phyloP scores from a whole-genome alignment of 2,888 invertebrate species.

The Clunio marinus region DNA sequence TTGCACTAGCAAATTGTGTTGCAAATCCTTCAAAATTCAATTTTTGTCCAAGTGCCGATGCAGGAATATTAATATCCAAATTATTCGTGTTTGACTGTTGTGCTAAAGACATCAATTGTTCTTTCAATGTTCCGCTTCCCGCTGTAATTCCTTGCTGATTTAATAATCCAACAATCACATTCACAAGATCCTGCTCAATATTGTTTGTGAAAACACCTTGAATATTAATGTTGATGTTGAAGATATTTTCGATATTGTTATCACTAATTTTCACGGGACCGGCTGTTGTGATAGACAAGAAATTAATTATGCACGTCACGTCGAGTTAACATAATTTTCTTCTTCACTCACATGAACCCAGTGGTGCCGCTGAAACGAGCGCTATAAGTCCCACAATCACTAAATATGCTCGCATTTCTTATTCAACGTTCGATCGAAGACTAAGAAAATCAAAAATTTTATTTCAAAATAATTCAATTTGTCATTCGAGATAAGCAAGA shows the following conservation, averaged over 20 bases:
- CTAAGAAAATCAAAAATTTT: not conserved
- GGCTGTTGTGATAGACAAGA: not conserved
- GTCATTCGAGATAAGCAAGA: not conserved
- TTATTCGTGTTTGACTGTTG: not conserved
- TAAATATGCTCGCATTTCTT: not conserved
- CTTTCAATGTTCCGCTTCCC: not conserved
- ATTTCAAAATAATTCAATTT: not conserved
- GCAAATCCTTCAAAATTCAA: constrained; percentile 26
- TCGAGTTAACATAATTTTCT: not conserved
- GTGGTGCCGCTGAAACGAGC: not conserved
- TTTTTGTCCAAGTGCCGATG: not conserved
- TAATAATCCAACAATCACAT: not conserved
- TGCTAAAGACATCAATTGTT: constrained; percentile 5
- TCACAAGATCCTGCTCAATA: constrained; percentile 12
- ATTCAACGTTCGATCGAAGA: not conserved
- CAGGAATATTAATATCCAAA: constrained; percentile 16
- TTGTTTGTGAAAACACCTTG: constrained; percentile 27
- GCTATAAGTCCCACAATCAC: constrained; percentile 6
- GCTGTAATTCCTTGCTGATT: not conserved
- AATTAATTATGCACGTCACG: not conserved
- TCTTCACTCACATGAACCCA: constrained; percentile 1
- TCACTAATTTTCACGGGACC: constrained; percentile 34
- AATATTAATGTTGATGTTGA: constrained; percentile 34
- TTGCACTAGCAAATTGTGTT: not conserved
- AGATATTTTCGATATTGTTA: constrained; percentile 36